These are phyloP conservation scores for Drosophila navojoa DNA, from an alignment of 1,140 invertebrate genomes.

Conservation along the genomic window DNA sequence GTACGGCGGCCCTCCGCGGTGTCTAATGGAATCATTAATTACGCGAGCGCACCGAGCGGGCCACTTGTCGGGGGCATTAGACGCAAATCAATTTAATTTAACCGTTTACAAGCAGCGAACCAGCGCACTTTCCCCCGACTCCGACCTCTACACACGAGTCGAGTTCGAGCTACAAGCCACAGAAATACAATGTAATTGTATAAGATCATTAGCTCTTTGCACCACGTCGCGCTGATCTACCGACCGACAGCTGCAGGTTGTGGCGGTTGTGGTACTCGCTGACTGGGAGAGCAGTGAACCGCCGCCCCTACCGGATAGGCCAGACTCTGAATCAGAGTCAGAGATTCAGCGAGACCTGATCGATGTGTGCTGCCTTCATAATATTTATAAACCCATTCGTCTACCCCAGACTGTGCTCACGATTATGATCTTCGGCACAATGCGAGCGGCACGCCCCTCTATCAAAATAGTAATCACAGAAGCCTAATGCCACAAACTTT, in stretches of 20 bases:
- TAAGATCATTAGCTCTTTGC: slow-evolving; percentile 67
- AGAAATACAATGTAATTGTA: slow-evolving; percentile 58
- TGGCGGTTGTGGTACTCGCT: neutral
- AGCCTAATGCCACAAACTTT: slow-evolving; percentile 36
- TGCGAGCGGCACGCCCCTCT: slow-evolving; percentile 20
- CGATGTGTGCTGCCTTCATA: slow-evolving; percentile 71
- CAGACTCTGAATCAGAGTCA: neutral
- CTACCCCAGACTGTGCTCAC: slow-evolving; percentile 32
- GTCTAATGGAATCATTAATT: slow-evolving; percentile 83
- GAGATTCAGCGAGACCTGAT: slow-evolving; percentile 30
- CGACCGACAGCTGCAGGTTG: neutral
- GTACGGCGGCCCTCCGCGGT: slow-evolving; percentile 48
- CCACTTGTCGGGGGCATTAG: slow-evolving; percentile 80
- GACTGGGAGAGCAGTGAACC: neutral
- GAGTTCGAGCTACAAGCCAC: slow-evolving; percentile 33
- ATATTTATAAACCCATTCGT: slow-evolving; percentile 82
- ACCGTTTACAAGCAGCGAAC: slow-evolving; percentile 77
- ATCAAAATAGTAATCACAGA: slow-evolving; percentile 40
- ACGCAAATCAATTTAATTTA: slow-evolving; percentile 83
- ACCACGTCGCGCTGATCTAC: slow-evolving; percentile 1
- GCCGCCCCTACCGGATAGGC: too few relatives aligned
- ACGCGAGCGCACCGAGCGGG: slow-evolving; percentile 60
- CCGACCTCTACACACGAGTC: slow-evolving; percentile 22
- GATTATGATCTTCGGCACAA: slow-evolving; percentile 24
- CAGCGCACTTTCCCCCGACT: slow-evolving; percentile 25